A percentile compares a stretch with the other conserved stretches of the same genome.
Evolutionary conservation across 1,140 invertebrate species (phyloP).

Genomic region (Musca domestica): DNA sequence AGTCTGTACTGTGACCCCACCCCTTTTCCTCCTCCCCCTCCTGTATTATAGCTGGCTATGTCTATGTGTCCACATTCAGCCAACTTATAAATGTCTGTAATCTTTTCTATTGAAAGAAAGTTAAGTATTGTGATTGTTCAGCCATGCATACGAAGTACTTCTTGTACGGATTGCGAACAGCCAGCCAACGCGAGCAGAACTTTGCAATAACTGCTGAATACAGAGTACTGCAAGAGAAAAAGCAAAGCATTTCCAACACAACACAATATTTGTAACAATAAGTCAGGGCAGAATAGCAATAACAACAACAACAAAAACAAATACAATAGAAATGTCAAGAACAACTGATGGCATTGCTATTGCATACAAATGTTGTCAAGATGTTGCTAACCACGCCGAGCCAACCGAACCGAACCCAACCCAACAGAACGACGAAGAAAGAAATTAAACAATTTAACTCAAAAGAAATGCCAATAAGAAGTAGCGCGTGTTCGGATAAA

Average conservation of each 20-base stretch:
- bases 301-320: neutral
- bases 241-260: too few relatives aligned
- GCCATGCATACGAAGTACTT: slow-evolving; percentile 4
- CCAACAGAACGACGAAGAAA: too few relatives aligned
- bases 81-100: too few relatives aligned
- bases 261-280: neutral
- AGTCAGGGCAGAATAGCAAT: neutral
- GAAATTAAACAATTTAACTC: slow-evolving; percentile 19
- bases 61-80: too few relatives aligned
- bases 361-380: slow-evolving; percentile 16
- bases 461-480: slow-evolving; percentile 16
- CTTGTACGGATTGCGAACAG: neutral
- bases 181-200: too few relatives aligned
- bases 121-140: slow-evolving; percentile 2
- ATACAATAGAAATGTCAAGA: neutral
- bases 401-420: too few relatives aligned
- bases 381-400: neutral
- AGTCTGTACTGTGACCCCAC: too few relatives aligned
- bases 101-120: too few relatives aligned
- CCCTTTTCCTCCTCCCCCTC: too few relatives aligned
- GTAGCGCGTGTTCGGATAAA: too few relatives aligned
- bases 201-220: too few relatives aligned
- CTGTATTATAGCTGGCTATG: too few relatives aligned
- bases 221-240: neutral
- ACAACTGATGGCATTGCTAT: neutral